Percentiles rank a stretch among this genome's conserved stretches.
Conservation (phyloP, 35 echinoderm and acorn worm species). For the Heliocidaris tuberculata region DNA sequence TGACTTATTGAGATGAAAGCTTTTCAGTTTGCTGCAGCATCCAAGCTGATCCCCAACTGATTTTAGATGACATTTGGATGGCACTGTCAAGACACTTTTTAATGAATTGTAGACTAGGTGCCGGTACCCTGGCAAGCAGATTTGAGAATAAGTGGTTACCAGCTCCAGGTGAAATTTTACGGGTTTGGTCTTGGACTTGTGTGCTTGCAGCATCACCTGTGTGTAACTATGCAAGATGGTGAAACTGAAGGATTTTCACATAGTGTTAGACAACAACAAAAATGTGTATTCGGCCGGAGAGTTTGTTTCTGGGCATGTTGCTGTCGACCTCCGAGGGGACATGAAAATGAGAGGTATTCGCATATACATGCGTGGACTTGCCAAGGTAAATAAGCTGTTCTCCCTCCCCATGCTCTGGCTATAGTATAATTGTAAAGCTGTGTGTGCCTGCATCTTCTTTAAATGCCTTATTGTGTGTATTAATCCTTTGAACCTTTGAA, state of each 20-base stretch:
- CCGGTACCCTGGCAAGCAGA: background rate
- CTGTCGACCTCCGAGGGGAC: conserved; percentile 83
- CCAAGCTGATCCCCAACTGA: background rate
- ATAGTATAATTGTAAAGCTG: too few relatives aligned
- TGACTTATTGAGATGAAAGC: too few relatives aligned
- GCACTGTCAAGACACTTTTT: background rate
- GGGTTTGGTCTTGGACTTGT: background rate
- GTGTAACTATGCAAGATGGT: conserved; percentile 62
- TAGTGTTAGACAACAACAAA: conserved; percentile 89
- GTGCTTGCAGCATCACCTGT: background rate
- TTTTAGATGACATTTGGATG: background rate
- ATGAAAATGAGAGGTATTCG: conserved; percentile 95
- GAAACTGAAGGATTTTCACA: conserved; percentile 94
- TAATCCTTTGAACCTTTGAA: too few relatives aligned
- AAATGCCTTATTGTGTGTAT: too few relatives aligned
- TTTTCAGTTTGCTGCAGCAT: too few relatives aligned
- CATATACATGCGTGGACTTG: conserved; percentile 90
- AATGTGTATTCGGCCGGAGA: conserved; percentile 90
- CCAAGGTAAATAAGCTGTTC: conserved; percentile 60
- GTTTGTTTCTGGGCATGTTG: conserved; percentile 80
- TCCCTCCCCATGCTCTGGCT: too few relatives aligned
- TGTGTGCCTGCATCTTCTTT: too few relatives aligned
- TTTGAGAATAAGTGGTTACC: background rate
- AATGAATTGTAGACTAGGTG: background rate
- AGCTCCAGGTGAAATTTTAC: background rate